A percentile compares a stretch with the other conserved stretches of the same genome.
Conservation (phyloP, 1,140 invertebrate genomes). For the Gerris buenoi region DNA sequence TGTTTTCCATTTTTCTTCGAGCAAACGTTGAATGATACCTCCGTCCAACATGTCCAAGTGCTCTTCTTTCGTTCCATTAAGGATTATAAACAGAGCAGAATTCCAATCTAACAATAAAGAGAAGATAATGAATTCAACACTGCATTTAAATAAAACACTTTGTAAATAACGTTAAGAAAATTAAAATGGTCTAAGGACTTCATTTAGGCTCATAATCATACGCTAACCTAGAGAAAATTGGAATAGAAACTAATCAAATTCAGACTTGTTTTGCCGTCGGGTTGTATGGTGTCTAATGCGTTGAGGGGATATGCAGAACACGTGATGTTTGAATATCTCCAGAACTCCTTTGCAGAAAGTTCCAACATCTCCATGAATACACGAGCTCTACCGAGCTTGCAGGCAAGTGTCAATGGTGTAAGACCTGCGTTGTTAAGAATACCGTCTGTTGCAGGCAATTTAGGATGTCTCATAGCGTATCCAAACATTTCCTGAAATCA, state of each 20-base stretch:
- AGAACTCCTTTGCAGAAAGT: constrained; percentile 86
- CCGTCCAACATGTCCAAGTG: constrained; percentile 98
- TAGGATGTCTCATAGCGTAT: constrained; percentile 88
- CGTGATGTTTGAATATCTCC: constrained; percentile 98
- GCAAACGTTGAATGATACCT: constrained; percentile 87
- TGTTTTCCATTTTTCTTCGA: constrained; percentile 99
- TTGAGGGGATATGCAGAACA: constrained; percentile 94
- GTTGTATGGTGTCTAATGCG: constrained; percentile 84
- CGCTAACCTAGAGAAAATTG: no score
- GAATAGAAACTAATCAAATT: no score
- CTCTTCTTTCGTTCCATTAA: constrained; percentile 91
- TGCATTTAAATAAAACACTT: not conserved
- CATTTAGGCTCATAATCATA: not conserved
- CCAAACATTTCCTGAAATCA: constrained; percentile 95
- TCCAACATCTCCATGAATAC: constrained; percentile 98
- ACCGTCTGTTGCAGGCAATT: constrained; percentile 76
- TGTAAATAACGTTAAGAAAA: not conserved
- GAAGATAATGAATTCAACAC: no score
- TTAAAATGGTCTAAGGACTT: not conserved
- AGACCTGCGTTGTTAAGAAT: constrained; percentile 76
- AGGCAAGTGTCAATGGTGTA: constrained; percentile 88
- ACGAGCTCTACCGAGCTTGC: constrained; percentile 83
- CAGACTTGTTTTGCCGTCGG: constrained; percentile 81
- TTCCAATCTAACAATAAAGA: constrained; percentile 74
- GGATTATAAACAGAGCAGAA: constrained; percentile 92